A percentile compares a stretch with the other conserved stretches of the same genome.
Conservation (phyloP, 2,797 vertebrate genomes). For the Esox lucius region DNA sequence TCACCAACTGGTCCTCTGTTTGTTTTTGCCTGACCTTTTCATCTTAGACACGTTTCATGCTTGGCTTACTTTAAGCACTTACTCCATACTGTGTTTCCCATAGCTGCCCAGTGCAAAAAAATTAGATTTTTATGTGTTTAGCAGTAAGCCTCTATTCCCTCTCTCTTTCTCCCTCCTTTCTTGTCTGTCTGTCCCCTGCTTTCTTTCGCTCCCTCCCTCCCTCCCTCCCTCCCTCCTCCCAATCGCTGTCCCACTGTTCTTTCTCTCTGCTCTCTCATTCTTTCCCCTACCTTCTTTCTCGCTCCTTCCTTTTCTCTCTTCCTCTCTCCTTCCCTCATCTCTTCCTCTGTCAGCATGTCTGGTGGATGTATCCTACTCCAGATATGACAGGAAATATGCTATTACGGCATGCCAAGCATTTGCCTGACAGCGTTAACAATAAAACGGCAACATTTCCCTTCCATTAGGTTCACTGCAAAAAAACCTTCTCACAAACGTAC, state of each 20-base stretch:
- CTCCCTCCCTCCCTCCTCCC: slow-evolving; percentile 51
- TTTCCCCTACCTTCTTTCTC: slow-evolving; percentile 38
- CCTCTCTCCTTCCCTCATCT: slow-evolving; percentile 55
- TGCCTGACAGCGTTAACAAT: slow-evolving; percentile 78
- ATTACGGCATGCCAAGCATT: slow-evolving; percentile 74
- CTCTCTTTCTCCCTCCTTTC: slow-evolving; percentile 17
- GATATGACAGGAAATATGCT: slow-evolving; percentile 77
- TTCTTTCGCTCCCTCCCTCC: slow-evolving; percentile 56
- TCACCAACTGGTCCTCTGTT: slow-evolving; percentile 79
- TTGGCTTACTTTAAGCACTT: slow-evolving; percentile 84
- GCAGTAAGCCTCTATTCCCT: slow-evolving; percentile 57
- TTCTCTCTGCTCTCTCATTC: slow-evolving; percentile 64
- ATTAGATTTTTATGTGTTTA: slow-evolving; percentile 79
- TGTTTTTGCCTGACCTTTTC: slow-evolving; percentile 88
- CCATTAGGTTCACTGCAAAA: slow-evolving; percentile 69
- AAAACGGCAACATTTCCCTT: slow-evolving; percentile 74
- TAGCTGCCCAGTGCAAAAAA: slow-evolving; percentile 72
- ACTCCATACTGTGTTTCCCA: slow-evolving; percentile 78
- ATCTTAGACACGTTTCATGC: slow-evolving; percentile 83
- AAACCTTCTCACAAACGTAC: slow-evolving; percentile 76
- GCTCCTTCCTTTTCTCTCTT: slow-evolving; percentile 34
- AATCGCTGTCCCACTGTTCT: slow-evolving; percentile 33
- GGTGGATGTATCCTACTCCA: slow-evolving; percentile 65
- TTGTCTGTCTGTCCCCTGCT: slow-evolving; percentile 51
- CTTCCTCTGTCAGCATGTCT: slow-evolving; percentile 69